phyloP scores from a whole-genome alignment of 2,797 vertebrate species.

The Sebastes kiyomatsui region DNA sequence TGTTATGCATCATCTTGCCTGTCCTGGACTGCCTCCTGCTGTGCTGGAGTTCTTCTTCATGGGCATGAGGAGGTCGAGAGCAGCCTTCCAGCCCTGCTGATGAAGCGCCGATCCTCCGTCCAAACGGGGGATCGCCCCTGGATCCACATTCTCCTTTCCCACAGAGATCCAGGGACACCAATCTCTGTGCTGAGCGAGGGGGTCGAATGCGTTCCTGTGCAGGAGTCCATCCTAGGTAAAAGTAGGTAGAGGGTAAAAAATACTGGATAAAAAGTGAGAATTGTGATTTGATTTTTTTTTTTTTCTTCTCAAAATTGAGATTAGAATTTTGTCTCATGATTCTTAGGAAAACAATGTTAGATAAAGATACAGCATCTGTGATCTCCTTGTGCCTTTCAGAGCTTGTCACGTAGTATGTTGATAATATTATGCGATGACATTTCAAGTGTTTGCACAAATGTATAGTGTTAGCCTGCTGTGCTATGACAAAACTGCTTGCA shows the following conservation, averaged over 20 bases:
- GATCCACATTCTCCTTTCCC: slow-evolving; percentile 68
- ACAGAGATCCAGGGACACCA: slow-evolving; percentile 95
- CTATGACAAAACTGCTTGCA: not conserved
- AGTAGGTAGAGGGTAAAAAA: not conserved
- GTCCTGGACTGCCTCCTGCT: slow-evolving; percentile 72
- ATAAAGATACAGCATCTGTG: not conserved
- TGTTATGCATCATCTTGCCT: slow-evolving; percentile 72
- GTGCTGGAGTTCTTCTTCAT: slow-evolving; percentile 77
- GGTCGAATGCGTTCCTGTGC: slow-evolving; percentile 87
- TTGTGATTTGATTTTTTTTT: no score
- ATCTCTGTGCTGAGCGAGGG: slow-evolving; percentile 91
- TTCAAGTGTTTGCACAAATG: not conserved
- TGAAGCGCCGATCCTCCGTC: slow-evolving; percentile 39
- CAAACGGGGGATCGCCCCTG: slow-evolving; percentile 16
- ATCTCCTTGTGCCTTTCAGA: not conserved
- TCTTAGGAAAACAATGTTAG: not conserved
- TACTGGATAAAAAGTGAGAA: no score
- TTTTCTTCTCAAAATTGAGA: no score
- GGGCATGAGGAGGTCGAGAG: slow-evolving; percentile 85
- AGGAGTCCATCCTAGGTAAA: slow-evolving; percentile 81
- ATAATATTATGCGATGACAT: not conserved
- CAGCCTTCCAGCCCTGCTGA: slow-evolving; percentile 88
- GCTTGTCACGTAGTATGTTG: not conserved
- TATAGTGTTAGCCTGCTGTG: not conserved
- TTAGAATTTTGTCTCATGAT: not conserved